These are phyloP conservation scores for Rhodeus uyekii DNA, from an alignment of 2,797 vertebrate species.

Conservation along the genomic window DNA sequence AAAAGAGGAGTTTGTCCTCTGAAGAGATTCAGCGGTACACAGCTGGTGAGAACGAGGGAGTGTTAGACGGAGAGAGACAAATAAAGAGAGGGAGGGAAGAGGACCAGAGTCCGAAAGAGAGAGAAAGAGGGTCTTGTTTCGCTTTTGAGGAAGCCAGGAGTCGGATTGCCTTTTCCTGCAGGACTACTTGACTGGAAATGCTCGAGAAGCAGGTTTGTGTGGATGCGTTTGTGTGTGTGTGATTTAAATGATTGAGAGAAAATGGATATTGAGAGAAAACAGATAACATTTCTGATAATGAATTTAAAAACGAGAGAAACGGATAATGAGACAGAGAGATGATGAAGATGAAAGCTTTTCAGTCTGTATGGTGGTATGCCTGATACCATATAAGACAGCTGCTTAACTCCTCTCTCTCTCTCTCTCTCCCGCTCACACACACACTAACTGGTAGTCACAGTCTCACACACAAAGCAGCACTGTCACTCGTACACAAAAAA, in stretches of 20 bases:
- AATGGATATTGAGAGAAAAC: slow-evolving; percentile 1
- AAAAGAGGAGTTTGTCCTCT: slow-evolving; percentile 60
- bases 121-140: slow-evolving; percentile 50
- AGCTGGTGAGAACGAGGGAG: slow-evolving; percentile 56
- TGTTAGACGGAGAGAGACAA: slow-evolving; percentile 35
- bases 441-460: slow-evolving; percentile 27
- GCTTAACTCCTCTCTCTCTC: slow-evolving; percentile 5
- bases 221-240: slow-evolving; percentile 29
- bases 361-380: slow-evolving; percentile 21
- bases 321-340: neutral
- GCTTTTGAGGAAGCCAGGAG: slow-evolving; percentile 47
- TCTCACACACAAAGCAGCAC: slow-evolving; percentile 10
- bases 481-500: slow-evolving; percentile 14
- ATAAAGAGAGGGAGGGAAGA: slow-evolving; percentile 36
- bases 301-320: slow-evolving; percentile 29
- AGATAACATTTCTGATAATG: slow-evolving; percentile 9
- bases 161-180: slow-evolving; percentile 31
- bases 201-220: slow-evolving; percentile 54
- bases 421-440: neutral
- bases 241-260: slow-evolving; percentile 39
- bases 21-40: slow-evolving; percentile 56
- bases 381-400: slow-evolving; percentile 22
- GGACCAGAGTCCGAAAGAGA: slow-evolving; percentile 34
- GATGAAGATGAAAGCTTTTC: slow-evolving; percentile 14
- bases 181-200: slow-evolving; percentile 46